Evolutionary conservation across 1,140 invertebrate genomes (phyloP), one percentile per base, ranked within the genome.

Genomic region (Neodiprion fabricii): DNA sequence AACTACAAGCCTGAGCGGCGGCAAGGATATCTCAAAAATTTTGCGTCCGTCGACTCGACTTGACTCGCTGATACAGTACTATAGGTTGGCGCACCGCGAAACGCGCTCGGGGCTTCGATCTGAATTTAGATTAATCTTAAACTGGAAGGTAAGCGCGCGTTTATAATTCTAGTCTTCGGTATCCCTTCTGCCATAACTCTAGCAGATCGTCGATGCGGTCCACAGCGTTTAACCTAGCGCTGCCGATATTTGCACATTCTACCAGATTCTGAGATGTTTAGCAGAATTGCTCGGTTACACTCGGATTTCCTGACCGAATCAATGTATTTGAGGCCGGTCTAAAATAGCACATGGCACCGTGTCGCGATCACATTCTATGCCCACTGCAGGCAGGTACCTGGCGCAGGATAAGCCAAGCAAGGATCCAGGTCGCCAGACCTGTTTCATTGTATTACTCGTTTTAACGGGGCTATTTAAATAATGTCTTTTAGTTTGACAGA

Each of bases 401-500:
- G 67, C 23, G 5, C 67, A 21, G 67, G 67, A 69, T 69, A 69
- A 21, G 17, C 11, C 11, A 23, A 69, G 40, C 67, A 47, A 21
- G 17, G 67, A 69, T 69, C 21, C 67, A 69, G 67, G 67, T 69
- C 67, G 14, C 23, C 67, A 69, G 67, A 69, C 67, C 67, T 69
- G 67, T 69, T 69, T 69, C 67, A 69, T 69, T 69, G 67, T 21
- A 69, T 69, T 69, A 69, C 40, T 69, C 67, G 11, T 69, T 69
- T 69, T 69, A 69, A 21, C 17, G 40, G 40, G 67, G 40, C 67
- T 69, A 69, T 69, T 69, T 69, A 69, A 69, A 47, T 69, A 69
- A 69, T 69, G 67, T 69, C 67, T 69, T 69, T 69, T 69, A 69
- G 67, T 69, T 69, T 69, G 67, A 69, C 67, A 69, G 67, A 69